Conservation (phyloP, 2,797 vertebrate genomes). For the Halcyon leucocephala region DNA sequence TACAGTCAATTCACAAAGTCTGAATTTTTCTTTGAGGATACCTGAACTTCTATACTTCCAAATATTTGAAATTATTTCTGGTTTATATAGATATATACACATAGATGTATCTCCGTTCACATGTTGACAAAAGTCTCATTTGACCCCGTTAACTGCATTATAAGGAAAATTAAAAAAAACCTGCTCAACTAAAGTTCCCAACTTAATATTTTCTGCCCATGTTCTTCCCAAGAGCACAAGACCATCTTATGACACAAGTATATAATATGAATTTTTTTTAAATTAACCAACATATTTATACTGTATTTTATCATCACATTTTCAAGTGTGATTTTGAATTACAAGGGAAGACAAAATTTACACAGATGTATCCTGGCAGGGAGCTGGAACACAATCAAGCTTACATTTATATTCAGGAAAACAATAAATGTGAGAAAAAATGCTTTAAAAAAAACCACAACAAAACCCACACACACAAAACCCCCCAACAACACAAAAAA, state of each 20-base stretch:
- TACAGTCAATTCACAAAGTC: neutral
- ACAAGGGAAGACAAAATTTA: constrained; percentile 32
- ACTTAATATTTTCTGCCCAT: neutral
- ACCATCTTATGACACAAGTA: neutral
- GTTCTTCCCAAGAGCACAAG: neutral
- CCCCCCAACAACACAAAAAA: too few relatives aligned
- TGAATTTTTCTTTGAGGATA: neutral
- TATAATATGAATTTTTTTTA: neutral
- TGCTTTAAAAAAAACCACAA: neutral
- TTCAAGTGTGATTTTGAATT: constrained; percentile 13
- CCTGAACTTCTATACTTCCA: neutral
- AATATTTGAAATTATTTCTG: neutral
- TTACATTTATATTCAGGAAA: constrained; percentile 71
- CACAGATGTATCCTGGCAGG: constrained; percentile 30
- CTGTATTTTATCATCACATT: neutral
- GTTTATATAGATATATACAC: neutral
- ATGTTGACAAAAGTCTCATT: neutral
- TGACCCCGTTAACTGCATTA: neutral
- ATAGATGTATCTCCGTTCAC: neutral
- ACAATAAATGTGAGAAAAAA: constrained; percentile 57
- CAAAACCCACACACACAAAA: too few relatives aligned
- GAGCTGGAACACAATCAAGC: constrained; percentile 49
- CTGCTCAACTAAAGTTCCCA: neutral
- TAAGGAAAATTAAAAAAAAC: neutral
- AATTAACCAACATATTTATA: neutral